A percentile compares a stretch with the other conserved stretches of the same genome.
These are phyloP conservation scores for Scaptomyza cyrtandrae DNA, from an alignment of 2,888 invertebrate genomes.

Conservation along the genomic window DNA sequence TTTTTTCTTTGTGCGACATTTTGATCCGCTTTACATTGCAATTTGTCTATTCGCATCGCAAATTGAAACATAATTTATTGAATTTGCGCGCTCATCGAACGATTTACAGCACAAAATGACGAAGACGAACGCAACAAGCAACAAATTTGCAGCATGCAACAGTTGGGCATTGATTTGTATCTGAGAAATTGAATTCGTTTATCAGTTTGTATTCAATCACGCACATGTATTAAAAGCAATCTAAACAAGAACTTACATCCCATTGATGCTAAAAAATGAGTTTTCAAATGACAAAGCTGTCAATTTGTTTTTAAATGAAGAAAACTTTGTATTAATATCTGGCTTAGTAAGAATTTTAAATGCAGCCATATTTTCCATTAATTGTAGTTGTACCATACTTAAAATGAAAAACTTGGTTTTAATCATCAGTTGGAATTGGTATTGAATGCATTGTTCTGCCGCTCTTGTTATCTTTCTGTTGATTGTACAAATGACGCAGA, in stretches of 20 bases:
- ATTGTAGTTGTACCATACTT: not conserved
- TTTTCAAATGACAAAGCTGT: slow-evolving; percentile 12
- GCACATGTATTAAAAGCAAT: slow-evolving; percentile 24
- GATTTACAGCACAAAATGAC: slow-evolving; percentile 1
- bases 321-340: no score
- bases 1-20: not conserved
- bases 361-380: not conserved
- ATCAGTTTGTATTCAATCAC: slow-evolving; percentile 59
- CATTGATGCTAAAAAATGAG: slow-evolving; percentile 37
- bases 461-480: not conserved
- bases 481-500: slow-evolving; percentile 16
- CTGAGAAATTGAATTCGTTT: slow-evolving; percentile 41
- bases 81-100: slow-evolving; percentile 57
- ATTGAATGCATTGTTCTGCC: not conserved
- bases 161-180: slow-evolving; percentile 64
- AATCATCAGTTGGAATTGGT: not conserved
- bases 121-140: not conserved
- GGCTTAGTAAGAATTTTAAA: no score
- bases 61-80: slow-evolving; percentile 69
- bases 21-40: slow-evolving; percentile 8
- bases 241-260: slow-evolving; percentile 15
- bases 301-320: no score
- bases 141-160: slow-evolving; percentile 42
- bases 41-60: slow-evolving; percentile 25
- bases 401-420: not conserved